Evolutionary conservation across 92 coral and sea anemone species (phyloP).

Genomic region (Scolanthus callimorphus): DNA sequence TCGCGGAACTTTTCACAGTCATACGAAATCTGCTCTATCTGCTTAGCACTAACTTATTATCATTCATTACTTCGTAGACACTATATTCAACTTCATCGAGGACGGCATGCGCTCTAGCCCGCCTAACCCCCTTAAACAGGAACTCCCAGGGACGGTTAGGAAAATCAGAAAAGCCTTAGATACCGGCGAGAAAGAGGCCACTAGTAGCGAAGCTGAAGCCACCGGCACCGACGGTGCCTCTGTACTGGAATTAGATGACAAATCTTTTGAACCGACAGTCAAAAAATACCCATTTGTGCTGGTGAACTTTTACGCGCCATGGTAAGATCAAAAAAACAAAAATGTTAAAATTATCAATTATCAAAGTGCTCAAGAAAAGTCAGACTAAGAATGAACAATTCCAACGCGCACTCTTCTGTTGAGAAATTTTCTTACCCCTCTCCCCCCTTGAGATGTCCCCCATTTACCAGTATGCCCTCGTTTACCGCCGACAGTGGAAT

Average conservation of each 20-base stretch:
- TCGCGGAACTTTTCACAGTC: too few species aligned
- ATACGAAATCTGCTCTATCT: too few species aligned
- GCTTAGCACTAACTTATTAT: too few species aligned
- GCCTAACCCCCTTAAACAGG: not conserved
- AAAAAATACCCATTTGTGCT: conserved; percentile 2
- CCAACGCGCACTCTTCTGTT: too few species aligned
- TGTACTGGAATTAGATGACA: conserved; percentile 12
- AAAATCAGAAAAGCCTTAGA: not conserved
- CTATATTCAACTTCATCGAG: conserved; percentile 28
- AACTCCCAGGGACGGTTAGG: not conserved
- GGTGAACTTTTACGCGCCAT: conserved; percentile 30
- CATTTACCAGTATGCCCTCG: too few species aligned
- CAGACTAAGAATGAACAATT: too few species aligned
- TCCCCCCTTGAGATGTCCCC: too few species aligned
- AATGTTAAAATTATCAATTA: too few species aligned
- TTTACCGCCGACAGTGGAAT: too few species aligned
- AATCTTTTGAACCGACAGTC: conserved; percentile 2
- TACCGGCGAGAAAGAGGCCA: not conserved
- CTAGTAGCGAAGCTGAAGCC: not conserved
- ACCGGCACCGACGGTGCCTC: not conserved
- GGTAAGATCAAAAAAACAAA: conserved; percentile 13
- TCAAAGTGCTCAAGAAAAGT: too few species aligned
- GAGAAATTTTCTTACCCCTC: too few species aligned
- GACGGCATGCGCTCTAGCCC: conserved; percentile 4
- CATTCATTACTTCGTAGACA: too few species aligned